These are phyloP conservation scores for Drosophila sp. DNA, from an alignment of 1,140 invertebrate genomes.

Conservation along the genomic window DNA sequence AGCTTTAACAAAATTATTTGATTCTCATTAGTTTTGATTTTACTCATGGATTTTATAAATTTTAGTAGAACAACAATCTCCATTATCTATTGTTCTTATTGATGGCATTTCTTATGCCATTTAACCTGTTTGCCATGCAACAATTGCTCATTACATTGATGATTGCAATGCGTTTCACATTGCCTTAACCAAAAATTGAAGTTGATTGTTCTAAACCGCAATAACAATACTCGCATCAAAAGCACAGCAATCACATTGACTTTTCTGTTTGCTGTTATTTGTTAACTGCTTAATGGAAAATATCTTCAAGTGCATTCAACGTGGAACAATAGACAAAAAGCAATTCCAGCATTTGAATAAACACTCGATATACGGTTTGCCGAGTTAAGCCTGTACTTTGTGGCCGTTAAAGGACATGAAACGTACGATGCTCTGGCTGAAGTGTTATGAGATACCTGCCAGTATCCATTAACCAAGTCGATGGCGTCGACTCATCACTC, in stretches of 20 bases:
- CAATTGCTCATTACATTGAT: too few species aligned
- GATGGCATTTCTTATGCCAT: too few species aligned
- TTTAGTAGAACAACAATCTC: neutral
- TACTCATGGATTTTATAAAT: neutral
- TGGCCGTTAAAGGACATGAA: slow-evolving; percentile 29
- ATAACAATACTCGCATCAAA: slow-evolving; percentile 13
- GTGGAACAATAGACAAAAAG: slow-evolving; percentile 1
- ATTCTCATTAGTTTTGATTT: neutral
- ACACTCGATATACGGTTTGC: slow-evolving; percentile 7
- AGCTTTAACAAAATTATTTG: neutral
- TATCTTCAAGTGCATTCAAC: neutral
- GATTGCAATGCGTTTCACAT: neutral
- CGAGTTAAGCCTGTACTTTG: neutral
- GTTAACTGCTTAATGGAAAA: neutral
- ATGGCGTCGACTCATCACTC: slow-evolving; percentile 41
- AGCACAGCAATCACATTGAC: slow-evolving; percentile 1
- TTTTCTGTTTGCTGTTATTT: too few species aligned
- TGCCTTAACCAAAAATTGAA: too few species aligned
- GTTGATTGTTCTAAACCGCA: slow-evolving; percentile 8
- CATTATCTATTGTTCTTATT: too few species aligned
- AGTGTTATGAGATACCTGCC: slow-evolving; percentile 44
- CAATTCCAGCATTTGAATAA: slow-evolving; percentile 32
- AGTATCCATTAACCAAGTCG: slow-evolving; percentile 41
- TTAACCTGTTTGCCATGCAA: neutral
- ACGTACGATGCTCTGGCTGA: slow-evolving; percentile 33